Evolutionary conservation across 1,140 invertebrate species (phyloP), one percentile per base, ranked within the genome.

Genomic region (Euura saliciscinereae): DNA sequence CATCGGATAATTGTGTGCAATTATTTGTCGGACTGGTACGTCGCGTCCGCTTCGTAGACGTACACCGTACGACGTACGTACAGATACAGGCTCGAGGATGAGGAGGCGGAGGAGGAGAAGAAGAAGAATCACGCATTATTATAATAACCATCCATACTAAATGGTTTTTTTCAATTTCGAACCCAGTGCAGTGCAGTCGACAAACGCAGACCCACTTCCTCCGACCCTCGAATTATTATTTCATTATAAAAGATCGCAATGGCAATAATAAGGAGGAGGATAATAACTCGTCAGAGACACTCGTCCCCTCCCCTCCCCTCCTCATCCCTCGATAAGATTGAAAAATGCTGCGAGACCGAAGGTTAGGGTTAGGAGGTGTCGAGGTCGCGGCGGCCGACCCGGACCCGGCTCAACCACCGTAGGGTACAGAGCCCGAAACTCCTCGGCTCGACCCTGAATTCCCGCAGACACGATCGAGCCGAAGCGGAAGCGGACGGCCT

Each of bases 241-340:
- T 86, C 84, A 85, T 87, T 86, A 86, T 77, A 59, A 8, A 82
- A 84, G 79, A 80, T 78, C 79, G 80, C 85, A 85, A 87, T 84
- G 84, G 84, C 85, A 86, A 86, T 87, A 86, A 86, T 86, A 86
- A 87, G 84, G 77, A 82, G 79, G 82, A 84, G 84, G 86, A 28
- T 28, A 28, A 28, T 28, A 28, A 28, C 28, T 28, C 28, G 28
- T 28, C 28, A 28, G 28, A 28, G 28, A 28, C 28, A 28, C 28
- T 28, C 28, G 28, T 28, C 28, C 28, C 0, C 28, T 28, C 28
- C 28, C 0, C 28, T 28, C 28, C 28, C 28, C 28, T 28, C 28
- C 28, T 28, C 28, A 28, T 28, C 28, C 28, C 28, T 28, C 28
- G 28, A 28, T 28, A 28, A 28, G 28, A 28, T 28, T 28, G 28